Percentiles rank a stretch among this genome's conserved stretches.
Conservation (phyloP, 2,888 invertebrate genomes). For the Brachypalpus laphriformis region DNA sequence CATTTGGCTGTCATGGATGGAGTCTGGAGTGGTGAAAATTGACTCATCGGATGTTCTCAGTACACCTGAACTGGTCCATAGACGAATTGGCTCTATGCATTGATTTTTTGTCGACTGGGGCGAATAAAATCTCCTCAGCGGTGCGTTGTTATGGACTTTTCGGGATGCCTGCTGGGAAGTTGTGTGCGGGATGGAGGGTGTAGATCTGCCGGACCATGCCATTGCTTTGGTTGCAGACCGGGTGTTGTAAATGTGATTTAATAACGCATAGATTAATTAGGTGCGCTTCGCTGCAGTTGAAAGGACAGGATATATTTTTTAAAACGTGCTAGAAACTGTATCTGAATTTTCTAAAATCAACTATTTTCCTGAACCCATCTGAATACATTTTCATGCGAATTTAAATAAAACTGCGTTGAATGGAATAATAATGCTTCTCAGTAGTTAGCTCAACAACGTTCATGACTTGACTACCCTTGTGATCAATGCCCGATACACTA, state of each 20-base stretch:
- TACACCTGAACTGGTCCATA: slow-evolving; percentile 35
- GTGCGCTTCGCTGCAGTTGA: slow-evolving; percentile 13
- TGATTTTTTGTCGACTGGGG: slow-evolving; percentile 36
- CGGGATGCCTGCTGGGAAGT: background rate
- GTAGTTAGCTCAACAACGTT: too few species aligned
- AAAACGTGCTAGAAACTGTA: too few species aligned
- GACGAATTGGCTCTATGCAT: slow-evolving; percentile 25
- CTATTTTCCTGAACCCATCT: too few species aligned
- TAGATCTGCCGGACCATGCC: background rate
- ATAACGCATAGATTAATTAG: slow-evolving; percentile 16
- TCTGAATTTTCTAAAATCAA: too few species aligned
- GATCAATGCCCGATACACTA: too few species aligned
- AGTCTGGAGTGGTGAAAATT: slow-evolving; percentile 8
- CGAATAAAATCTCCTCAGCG: background rate
- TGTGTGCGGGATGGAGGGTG: background rate
- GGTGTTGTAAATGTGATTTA: slow-evolving; percentile 1
- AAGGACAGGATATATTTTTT: slow-evolving; percentile 11
- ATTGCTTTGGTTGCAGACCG: background rate
- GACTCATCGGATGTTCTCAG: slow-evolving; percentile 16
- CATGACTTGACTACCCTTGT: too few species aligned
- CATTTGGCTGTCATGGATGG: slow-evolving; percentile 22
- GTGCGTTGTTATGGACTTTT: background rate
- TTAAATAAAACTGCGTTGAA: too few species aligned
- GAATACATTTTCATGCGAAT: too few species aligned
- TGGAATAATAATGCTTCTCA: too few species aligned